These are phyloP conservation scores for Campoplex nolae DNA, from an alignment of 2,888 invertebrate genomes.

Conservation along the genomic window DNA sequence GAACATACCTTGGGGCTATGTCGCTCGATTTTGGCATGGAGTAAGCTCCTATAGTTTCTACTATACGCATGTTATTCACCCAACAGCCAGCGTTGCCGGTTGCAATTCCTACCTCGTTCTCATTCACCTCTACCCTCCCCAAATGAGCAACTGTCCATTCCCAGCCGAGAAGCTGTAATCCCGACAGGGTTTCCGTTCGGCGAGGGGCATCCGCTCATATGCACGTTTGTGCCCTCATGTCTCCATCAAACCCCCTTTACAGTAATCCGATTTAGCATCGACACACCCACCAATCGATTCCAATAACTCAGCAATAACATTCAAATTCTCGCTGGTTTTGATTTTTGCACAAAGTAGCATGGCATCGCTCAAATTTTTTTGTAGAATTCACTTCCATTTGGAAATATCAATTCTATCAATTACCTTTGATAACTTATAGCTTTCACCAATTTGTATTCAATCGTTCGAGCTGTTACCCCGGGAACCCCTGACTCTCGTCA, in stretches of 20 bases:
- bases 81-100: constrained; percentile 16
- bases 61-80: constrained; percentile 44
- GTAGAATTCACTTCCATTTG: neutral
- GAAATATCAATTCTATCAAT: neutral
- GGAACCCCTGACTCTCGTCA: too few relatives aligned
- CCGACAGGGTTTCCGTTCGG: constrained; percentile 76
- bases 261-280: constrained; percentile 76
- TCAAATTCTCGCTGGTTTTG: constrained; percentile 57
- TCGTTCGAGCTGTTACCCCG: too few relatives aligned
- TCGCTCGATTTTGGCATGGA: constrained; percentile 10
- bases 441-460: too few relatives aligned
- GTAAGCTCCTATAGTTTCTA: constrained; percentile 31
- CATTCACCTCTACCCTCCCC: constrained; percentile 66
- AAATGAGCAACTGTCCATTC: constrained; percentile 77
- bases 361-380: neutral
- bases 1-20: neutral
- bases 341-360: neutral
- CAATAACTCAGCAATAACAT: constrained; percentile 78
- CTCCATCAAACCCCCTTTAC: constrained; percentile 71
- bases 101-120: constrained; percentile 38
- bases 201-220: constrained; percentile 64
- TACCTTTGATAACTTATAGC: neutral
- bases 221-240: constrained; percentile 49
- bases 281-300: constrained; percentile 76
- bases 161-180: constrained; percentile 76